Evolutionary conservation across 2,888 invertebrate genomes (phyloP), one percentile per base, ranked within the genome.

Genomic region (Leptopilina syphax): DNA sequence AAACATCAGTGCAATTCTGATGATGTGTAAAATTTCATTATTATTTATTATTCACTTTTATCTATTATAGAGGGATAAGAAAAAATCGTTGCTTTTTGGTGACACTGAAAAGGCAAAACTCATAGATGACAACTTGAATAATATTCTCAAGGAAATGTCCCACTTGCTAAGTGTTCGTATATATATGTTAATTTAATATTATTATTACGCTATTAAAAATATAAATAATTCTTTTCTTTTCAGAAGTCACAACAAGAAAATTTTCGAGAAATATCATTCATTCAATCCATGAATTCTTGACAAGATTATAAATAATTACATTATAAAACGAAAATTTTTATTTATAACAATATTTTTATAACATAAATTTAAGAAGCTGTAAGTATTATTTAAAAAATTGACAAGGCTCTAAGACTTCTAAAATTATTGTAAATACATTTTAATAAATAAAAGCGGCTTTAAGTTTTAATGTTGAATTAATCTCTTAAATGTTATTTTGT

Each of bases 91-190:
- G 24, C 5, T 73, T 27, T 1, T n/a, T 13, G 73, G 13, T 10
- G 73, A 73, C 34, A 41, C 13, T 27, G 73, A 57, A 24, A 54
- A 6, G 34, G 57, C 3, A 18, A 24, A 13, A 57, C 34, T 73
- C 8, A 13, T 57, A n/a, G 34, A 57, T 57, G 73, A 73, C 34
- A 73, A 73, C 13, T 41, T 73, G n/a, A 73, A 73, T 57, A 73
- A 73, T 34, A 57, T 73, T 54, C n/a, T 73, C 9, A 73, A 57
- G 34, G 73, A 73, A 34, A 73, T 73, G 34, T 57, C 73, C 9
- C 57, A 73, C 34, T n/a, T 57, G 13, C n/a, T 73, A 1, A 57
- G 34, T 4, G 73, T 73, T 8, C 1, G 73, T 73, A 57, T 57
- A 27, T 73, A 34, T 57, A 73, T 57, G 8, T 57, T 7, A 13